Conservation (phyloP, 2,888 invertebrate species). For the Acrobasis suavella region DNA sequence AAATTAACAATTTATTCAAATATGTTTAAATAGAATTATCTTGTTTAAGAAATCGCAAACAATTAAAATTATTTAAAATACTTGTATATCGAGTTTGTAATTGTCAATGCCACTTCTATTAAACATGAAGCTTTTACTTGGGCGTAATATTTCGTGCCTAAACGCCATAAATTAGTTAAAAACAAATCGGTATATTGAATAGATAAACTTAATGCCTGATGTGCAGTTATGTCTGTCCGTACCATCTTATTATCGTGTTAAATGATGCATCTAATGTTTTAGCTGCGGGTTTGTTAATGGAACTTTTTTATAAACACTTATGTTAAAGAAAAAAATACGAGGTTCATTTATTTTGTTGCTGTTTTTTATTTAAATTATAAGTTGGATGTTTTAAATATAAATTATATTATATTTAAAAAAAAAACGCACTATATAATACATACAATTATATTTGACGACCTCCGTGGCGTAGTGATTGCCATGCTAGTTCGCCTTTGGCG, state of each 20-base stretch:
- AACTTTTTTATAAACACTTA: background rate
- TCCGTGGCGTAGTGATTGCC: too few relatives aligned
- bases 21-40: too few relatives aligned
- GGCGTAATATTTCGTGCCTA: constrained; percentile 67
- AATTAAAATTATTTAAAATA: too few relatives aligned
- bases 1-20: too few relatives aligned
- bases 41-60: too few relatives aligned
- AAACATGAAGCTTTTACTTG: constrained; percentile 39
- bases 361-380: background rate
- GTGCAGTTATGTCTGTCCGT: constrained; percentile 53
- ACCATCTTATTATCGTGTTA: constrained; percentile 58
- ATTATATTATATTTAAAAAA: too few relatives aligned
- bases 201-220: constrained; percentile 66
- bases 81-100: too few relatives aligned
- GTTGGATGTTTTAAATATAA: too few relatives aligned
- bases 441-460: too few relatives aligned
- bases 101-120: constrained; percentile 36
- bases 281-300: constrained; percentile 54
- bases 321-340: background rate
- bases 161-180: constrained; percentile 77
- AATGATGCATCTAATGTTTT: constrained; percentile 59
- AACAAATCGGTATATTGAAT: constrained; percentile 75
- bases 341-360: background rate
- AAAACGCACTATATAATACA: too few relatives aligned
- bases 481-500: too few relatives aligned